Conservation (phyloP, 2,888 invertebrate genomes). For the Ophioninae sp. region DNA sequence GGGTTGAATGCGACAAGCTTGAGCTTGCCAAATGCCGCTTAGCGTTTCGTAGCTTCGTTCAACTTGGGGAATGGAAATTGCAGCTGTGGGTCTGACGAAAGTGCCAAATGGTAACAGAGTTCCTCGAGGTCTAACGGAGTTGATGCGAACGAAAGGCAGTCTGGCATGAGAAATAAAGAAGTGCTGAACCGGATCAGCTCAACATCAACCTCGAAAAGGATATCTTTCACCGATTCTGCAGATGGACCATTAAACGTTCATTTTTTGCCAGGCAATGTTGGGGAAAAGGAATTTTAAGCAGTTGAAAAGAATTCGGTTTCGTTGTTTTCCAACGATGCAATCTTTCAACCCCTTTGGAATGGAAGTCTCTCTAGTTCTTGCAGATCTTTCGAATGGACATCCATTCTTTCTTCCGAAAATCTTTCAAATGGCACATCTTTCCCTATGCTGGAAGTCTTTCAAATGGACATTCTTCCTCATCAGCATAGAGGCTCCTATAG, state of each 20-base stretch:
- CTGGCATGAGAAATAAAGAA: not conserved
- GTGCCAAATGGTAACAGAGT: conserved; percentile 70
- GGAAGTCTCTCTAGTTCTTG: not conserved
- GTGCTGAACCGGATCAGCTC: not conserved
- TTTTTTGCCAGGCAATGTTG: too few species aligned
- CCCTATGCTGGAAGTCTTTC: too few species aligned
- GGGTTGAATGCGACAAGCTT: conserved; percentile 42
- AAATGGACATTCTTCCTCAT: not conserved
- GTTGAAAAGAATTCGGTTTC: too few species aligned
- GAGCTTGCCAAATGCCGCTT: conserved; percentile 77
- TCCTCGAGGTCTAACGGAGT: conserved; percentile 19
- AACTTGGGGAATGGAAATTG: conserved; percentile 74
- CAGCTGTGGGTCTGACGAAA: conserved; percentile 72
- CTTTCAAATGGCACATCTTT: too few species aligned
- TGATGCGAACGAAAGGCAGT: not conserved
- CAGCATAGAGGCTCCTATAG: not conserved
- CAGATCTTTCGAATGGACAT: not conserved
- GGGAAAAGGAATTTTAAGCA: too few species aligned
- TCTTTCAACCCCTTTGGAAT: too few species aligned
- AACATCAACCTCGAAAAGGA: not conserved
- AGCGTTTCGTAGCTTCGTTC: conserved; percentile 74
- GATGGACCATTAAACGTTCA: not conserved
- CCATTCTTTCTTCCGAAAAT: too few species aligned
- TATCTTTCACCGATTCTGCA: not conserved
- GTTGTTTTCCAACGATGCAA: too few species aligned